These are phyloP conservation scores for Drosophila virilis DNA, from an alignment of 1,140 invertebrate species.

Conservation along the genomic window DNA sequence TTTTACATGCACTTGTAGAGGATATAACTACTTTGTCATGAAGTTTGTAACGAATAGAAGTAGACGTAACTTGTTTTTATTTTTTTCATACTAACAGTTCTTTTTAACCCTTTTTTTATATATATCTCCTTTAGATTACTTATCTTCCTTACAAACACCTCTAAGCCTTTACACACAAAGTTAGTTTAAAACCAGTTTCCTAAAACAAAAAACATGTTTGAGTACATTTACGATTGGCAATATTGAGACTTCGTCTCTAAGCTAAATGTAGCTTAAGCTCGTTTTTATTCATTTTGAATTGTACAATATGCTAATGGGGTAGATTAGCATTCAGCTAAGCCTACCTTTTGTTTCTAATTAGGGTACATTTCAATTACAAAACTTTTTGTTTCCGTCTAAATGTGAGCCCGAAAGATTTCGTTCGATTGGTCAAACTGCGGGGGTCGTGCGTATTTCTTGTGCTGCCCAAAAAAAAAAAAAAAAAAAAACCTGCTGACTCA, in stretches of 20 bases:
- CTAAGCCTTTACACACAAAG: too few species aligned
- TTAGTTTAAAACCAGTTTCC: too few species aligned
- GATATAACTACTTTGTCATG: too few species aligned
- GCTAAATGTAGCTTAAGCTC: not conserved
- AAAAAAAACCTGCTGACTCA: slow-evolving; percentile 56
- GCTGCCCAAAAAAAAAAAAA: not conserved
- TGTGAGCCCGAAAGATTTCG: slow-evolving; percentile 1
- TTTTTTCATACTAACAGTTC: too few species aligned
- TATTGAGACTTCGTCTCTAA: not conserved
- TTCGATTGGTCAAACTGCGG: slow-evolving; percentile 11
- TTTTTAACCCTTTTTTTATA: too few species aligned
- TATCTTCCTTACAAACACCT: too few species aligned
- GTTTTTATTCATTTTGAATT: not conserved
- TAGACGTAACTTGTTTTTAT: too few species aligned
- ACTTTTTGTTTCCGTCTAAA: not conserved
- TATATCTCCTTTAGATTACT: too few species aligned
- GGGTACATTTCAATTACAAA: slow-evolving; percentile 20
- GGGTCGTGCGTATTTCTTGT: not conserved
- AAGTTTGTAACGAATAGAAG: too few species aligned
- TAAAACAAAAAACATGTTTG: too few species aligned
- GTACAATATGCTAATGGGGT: slow-evolving; percentile 3
- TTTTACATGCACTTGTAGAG: not conserved
- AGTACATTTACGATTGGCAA: not conserved
- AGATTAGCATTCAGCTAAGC: slow-evolving; percentile 1
- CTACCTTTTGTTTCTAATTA: slow-evolving; percentile 9